Evolutionary conservation across 35 echinoderm and acorn worm species (phyloP).

Genomic region (Heliocidaris tuberculata): DNA sequence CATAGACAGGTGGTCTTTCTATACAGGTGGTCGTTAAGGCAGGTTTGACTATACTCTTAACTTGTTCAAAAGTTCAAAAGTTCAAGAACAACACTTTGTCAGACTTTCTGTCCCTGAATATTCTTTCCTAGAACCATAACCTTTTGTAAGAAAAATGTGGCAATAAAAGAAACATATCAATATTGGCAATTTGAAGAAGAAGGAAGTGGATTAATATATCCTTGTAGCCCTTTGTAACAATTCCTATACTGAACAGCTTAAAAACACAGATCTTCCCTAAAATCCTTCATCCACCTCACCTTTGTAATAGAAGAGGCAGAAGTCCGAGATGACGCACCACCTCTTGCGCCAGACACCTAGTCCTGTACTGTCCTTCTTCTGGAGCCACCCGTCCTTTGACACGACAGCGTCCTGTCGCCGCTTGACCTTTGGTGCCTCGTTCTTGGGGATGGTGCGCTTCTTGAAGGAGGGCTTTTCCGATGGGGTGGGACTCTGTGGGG

Average conservation of each 20-base stretch:
- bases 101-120: no score
- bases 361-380: constrained; percentile 71
- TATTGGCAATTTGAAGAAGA: no score
- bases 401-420: constrained; percentile 49
- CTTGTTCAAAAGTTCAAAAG: background rate
- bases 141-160: no score
- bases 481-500: background rate
- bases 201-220: no score
- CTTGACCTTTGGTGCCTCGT: constrained; percentile 52
- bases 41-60: background rate
- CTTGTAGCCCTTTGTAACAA: no score
- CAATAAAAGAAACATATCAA: no score
- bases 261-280: background rate
- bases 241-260: no score
- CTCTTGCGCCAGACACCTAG: constrained; percentile 65
- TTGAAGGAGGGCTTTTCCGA: constrained; percentile 63
- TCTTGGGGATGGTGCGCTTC: constrained; percentile 69
- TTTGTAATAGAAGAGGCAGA: constrained; percentile 92
- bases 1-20: no score
- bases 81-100: background rate
- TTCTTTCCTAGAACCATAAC: no score
- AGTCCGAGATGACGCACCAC: constrained; percentile 93
- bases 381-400: constrained; percentile 80
- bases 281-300: constrained; percentile 47
- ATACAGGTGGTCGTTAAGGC: background rate